These are phyloP conservation scores for Trachurus trachurus DNA, from an alignment of 2,797 vertebrate genomes.

Conservation along the genomic window DNA sequence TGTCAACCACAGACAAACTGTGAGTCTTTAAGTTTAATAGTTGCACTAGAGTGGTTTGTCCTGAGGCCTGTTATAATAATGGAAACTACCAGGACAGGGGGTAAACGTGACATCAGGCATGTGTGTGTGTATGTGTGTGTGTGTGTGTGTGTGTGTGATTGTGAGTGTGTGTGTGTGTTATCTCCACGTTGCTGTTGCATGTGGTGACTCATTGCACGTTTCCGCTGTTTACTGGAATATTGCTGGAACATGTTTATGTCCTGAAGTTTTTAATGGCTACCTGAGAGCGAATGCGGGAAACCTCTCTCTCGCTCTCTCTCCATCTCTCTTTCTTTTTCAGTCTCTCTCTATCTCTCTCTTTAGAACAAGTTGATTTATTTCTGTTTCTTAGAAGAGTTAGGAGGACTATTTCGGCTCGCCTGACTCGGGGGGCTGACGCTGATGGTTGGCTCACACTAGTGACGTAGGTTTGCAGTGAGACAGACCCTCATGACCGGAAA, in stretches of 20 bases:
- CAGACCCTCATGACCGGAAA: conserved; percentile 19
- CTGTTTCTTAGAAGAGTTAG: conserved; percentile 31
- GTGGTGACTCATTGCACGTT: conserved; percentile 72
- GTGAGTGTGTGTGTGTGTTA: conserved; percentile 50
- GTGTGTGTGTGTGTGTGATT: conserved; percentile 47
- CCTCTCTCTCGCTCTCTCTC: conserved; percentile 31
- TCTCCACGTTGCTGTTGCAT: conserved; percentile 55
- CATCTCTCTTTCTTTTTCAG: background rate
- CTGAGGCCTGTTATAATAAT: conserved; percentile 58
- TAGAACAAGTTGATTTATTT: conserved; percentile 65
- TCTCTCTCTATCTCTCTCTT: background rate
- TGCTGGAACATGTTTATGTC: conserved; percentile 77
- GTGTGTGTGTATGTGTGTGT: conserved; percentile 41
- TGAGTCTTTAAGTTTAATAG: conserved; percentile 40
- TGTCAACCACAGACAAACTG: conserved; percentile 40
- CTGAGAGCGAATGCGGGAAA: conserved; percentile 73
- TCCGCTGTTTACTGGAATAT: conserved; percentile 80
- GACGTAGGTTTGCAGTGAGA: conserved; percentile 32
- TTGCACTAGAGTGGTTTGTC: conserved; percentile 54
- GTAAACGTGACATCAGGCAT: conserved; percentile 59
- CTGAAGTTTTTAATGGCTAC: conserved; percentile 78
- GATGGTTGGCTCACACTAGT: conserved; percentile 32
- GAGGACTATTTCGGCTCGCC: background rate
- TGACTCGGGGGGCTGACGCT: conserved; percentile 26
- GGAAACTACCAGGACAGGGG: conserved; percentile 66